These are phyloP conservation scores for Steinernema hermaphroditum DNA, from an alignment of 2,888 invertebrate genomes.

Conservation along the genomic window DNA sequence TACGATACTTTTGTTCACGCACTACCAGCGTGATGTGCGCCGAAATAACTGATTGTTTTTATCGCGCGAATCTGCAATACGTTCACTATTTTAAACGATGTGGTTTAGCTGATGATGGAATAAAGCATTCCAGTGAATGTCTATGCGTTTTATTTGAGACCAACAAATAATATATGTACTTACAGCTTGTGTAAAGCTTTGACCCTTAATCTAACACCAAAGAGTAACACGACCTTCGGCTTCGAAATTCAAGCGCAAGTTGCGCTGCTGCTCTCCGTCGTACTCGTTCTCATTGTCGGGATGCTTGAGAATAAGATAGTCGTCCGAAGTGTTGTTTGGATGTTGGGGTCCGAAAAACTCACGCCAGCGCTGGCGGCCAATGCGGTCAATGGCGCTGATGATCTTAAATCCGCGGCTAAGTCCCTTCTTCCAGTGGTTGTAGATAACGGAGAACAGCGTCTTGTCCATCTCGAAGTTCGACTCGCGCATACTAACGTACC, in stretches of 20 bases:
- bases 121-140: no score
- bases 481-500: not conserved
- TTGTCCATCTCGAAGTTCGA: conserved; percentile 1
- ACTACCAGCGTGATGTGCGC: no score
- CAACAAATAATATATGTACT: no score
- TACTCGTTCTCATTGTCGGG: not conserved
- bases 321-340: not conserved
- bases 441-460: not conserved
- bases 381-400: not conserved
- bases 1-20: no score
- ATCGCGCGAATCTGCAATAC: no score
- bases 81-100: no score
- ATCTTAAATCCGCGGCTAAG: not conserved
- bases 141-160: no score
- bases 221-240: not conserved
- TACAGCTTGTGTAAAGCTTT: no score
- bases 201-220: not conserved
- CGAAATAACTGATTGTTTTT: no score
- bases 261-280: not conserved
- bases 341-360: not conserved
- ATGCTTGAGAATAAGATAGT: not conserved
- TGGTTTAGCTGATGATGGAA: no score
- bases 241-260: not conserved
- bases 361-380: not conserved
- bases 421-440: not conserved